Evolutionary conservation across 2,113 vertebrate species (phyloP), one percentile per base, ranked within the genome.

Genomic region (Burhinus oedicnemus): DNA sequence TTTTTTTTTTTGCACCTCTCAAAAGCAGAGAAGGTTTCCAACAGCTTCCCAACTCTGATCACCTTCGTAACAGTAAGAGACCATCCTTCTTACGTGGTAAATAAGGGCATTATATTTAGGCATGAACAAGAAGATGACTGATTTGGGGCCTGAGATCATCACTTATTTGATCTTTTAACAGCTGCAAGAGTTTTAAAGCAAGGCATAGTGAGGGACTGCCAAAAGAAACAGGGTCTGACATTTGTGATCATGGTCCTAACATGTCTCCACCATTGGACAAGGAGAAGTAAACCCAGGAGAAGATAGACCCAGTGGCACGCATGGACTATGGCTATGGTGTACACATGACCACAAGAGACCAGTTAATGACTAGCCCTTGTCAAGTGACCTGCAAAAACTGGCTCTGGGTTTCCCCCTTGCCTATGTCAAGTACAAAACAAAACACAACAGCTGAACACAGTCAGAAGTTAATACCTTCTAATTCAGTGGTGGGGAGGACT

Each of bases 251-350:
- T 30, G 34, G 22, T 62, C 52, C 16, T 27, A 18, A 44, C 0
- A 1, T 23, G 9, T 45, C 25, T 45, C 18, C 42, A 29, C 18
- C 34, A 45, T 32, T 12, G 16, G 40, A 54, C 27, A 60, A 60
- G 23, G 15, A 91, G 26, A 49, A 57, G 21, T 54, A 60, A 94
- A 44, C 16, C 38, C 34, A 27, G 19, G 40, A 80, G 47, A 85
- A 47, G 34, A 85, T 40, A 74, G 4, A 64, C 38, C 15, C 17
- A n/a, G 32, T 1, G 0, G 12, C 2, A 0, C 22, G 15, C 6
- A 7, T n/a, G 15, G 29, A 18, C 44, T 78, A 12, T 14, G 36
- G 15, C 25, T 77, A 47, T 47, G 47, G 47, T 21, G 1, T 47
- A 49, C n/a, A 54, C 8, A 19, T 6, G 26, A 32, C 42, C 29